Evolutionary conservation across 2,888 invertebrate genomes (phyloP).

Genomic region (Drosophila macrospina): DNA sequence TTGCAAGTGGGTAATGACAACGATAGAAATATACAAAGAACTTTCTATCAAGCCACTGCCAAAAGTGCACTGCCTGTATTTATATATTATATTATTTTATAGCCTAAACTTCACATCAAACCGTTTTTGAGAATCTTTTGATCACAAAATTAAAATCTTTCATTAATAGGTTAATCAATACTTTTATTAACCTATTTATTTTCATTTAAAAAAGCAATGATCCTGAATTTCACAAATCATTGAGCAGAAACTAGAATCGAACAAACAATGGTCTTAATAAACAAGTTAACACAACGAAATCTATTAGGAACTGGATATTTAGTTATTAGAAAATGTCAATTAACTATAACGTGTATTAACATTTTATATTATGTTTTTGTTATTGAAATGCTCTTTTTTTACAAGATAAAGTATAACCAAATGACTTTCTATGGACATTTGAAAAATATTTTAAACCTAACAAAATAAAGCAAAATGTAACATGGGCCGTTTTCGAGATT

Average conservation of each 20-base stretch:
- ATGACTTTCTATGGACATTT: neutral
- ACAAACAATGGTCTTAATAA: neutral
- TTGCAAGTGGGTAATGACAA: neutral
- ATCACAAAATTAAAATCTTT: neutral
- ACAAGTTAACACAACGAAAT: constrained; percentile 7
- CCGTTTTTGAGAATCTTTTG: neutral
- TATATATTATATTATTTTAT: neutral
- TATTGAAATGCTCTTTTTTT: neutral
- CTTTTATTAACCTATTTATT: too few relatives aligned
- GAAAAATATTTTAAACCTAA: neutral
- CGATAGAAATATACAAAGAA: neutral
- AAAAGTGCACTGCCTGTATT: constrained; percentile 8
- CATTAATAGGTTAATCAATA: neutral
- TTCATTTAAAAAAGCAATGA: neutral
- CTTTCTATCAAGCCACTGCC: constrained; percentile 10
- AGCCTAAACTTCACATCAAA: neutral
- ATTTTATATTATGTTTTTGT: neutral
- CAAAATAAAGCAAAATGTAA: neutral
- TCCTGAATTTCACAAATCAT: neutral
- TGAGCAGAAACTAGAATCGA: neutral
- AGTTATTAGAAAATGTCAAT: constrained; percentile 7
- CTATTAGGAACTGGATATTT: neutral
- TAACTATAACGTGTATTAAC: neutral
- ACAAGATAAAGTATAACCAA: neutral
- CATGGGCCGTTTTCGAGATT: neutral